These are phyloP conservation scores for Scrobipalpa atriplicella DNA, from an alignment of 2,888 invertebrate species.

Conservation along the genomic window DNA sequence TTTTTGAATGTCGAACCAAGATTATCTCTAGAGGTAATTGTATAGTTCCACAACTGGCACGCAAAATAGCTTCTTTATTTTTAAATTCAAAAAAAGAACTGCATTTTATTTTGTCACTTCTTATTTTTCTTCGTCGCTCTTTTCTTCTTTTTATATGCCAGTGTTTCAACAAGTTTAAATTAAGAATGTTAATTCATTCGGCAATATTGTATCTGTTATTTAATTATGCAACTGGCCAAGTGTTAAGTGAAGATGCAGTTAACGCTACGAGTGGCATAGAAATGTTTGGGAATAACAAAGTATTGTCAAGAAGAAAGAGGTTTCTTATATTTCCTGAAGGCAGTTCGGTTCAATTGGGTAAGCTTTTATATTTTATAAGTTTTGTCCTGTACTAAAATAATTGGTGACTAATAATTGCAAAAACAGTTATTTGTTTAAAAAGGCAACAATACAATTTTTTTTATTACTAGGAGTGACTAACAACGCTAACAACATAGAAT, in stretches of 20 bases:
- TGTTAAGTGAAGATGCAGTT: slow-evolving; percentile 3
- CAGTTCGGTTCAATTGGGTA: slow-evolving; percentile 83
- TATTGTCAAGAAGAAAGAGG: slow-evolving; percentile 79
- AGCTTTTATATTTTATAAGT: slow-evolving; percentile 42
- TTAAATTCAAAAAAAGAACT: not conserved
- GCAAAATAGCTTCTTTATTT: slow-evolving; percentile 24
- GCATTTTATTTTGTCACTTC: not conserved
- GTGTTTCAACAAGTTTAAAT: not conserved
- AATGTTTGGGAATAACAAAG: slow-evolving; percentile 38
- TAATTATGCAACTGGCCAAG: slow-evolving; percentile 13
- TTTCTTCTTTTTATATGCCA: not conserved
- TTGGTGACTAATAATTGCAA: too few species aligned
- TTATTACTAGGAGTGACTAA: too few species aligned
- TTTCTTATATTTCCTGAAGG: slow-evolving; percentile 84
- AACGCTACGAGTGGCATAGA: slow-evolving; percentile 21
- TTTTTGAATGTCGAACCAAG: slow-evolving; percentile 36
- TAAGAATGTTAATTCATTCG: slow-evolving; percentile 15
- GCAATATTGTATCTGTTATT: not conserved
- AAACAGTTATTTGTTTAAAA: too few species aligned
- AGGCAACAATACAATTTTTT: too few species aligned
- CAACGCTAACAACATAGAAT: too few species aligned
- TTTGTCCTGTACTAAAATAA: slow-evolving; percentile 15
- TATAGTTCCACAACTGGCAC: slow-evolving; percentile 37
- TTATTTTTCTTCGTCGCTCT: not conserved
- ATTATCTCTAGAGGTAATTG: slow-evolving; percentile 44